These are phyloP conservation scores for Melospiza georgiana DNA, from an alignment of 2,113 vertebrate genomes.

Conservation along the genomic window DNA sequence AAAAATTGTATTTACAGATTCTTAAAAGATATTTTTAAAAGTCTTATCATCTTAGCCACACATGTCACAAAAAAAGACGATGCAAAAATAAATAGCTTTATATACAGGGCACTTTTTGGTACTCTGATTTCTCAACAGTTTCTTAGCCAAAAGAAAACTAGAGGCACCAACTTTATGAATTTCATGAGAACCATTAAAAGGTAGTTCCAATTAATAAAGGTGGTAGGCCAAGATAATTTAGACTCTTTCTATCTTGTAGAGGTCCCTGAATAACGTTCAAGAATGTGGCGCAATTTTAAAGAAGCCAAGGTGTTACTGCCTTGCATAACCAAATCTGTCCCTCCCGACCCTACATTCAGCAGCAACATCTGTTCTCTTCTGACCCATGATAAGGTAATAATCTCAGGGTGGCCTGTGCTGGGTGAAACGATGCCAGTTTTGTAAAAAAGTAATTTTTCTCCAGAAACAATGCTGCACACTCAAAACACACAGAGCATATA, in stretches of 20 bases:
- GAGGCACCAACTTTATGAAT: background rate
- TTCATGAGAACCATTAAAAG: conserved; percentile 12
- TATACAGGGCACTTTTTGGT: background rate
- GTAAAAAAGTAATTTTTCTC: conserved; percentile 19
- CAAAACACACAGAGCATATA: conserved; percentile 26
- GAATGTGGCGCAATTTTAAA: background rate
- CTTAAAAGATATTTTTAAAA: background rate
- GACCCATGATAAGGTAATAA: conserved; percentile 25
- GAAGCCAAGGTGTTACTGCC: background rate
- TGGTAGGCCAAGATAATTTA: conserved; percentile 12
- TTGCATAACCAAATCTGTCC: background rate
- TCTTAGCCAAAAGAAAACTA: background rate
- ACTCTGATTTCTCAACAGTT: background rate
- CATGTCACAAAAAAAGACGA: background rate
- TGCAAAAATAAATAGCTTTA: background rate
- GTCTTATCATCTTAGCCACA: background rate
- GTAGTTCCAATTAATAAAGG: conserved; percentile 21
- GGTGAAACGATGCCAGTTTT: background rate
- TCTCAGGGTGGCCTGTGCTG: background rate
- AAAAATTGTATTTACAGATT: background rate
- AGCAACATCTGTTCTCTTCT: conserved; percentile 43
- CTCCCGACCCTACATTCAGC: background rate
- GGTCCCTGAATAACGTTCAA: conserved; percentile 6
- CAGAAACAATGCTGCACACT: background rate
- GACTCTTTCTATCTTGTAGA: background rate